These are phyloP conservation scores for Apostichopus japonicus DNA, from an alignment of 35 echinoderm and acorn worm genomes.

Conservation along the genomic window DNA sequence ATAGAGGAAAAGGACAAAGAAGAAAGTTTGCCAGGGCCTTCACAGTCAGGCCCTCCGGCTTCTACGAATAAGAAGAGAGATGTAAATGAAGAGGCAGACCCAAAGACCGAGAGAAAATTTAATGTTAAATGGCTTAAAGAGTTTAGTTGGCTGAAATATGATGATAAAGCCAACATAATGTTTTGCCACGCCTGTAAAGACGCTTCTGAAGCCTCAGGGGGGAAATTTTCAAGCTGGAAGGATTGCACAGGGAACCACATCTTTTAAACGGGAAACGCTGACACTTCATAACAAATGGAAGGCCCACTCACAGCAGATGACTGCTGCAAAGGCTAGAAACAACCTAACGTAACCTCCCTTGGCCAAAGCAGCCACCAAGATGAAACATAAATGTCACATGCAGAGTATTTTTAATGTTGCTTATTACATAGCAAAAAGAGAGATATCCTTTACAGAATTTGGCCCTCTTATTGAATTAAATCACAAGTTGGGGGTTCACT, in stretches of 20 bases:
- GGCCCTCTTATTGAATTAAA: neutral
- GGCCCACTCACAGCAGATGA: neutral
- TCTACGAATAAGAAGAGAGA: neutral
- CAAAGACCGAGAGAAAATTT: constrained; percentile 2
- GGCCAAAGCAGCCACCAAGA: constrained; percentile 15
- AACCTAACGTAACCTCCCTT: neutral
- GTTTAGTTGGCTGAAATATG: constrained; percentile 6
- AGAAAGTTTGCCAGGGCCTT: neutral
- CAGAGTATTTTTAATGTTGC: neutral
- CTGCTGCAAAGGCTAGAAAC: constrained; percentile 20
- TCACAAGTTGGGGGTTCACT: too few species aligned
- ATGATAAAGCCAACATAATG: neutral
- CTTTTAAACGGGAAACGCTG: constrained; percentile 27
- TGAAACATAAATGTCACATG: neutral
- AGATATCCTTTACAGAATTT: constrained; percentile 5
- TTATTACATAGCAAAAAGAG: constrained; percentile 17
- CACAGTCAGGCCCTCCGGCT: neutral
- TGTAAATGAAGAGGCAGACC: neutral
- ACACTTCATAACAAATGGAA: neutral
- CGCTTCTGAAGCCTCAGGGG: neutral
- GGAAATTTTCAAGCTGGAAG: neutral
- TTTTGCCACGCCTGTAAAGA: constrained; percentile 28
- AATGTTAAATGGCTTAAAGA: constrained; percentile 29
- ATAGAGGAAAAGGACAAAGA: neutral
- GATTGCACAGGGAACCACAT: neutral